These are phyloP conservation scores for Orchestia grillus DNA, from an alignment of 1,140 invertebrate genomes.

Conservation along the genomic window DNA sequence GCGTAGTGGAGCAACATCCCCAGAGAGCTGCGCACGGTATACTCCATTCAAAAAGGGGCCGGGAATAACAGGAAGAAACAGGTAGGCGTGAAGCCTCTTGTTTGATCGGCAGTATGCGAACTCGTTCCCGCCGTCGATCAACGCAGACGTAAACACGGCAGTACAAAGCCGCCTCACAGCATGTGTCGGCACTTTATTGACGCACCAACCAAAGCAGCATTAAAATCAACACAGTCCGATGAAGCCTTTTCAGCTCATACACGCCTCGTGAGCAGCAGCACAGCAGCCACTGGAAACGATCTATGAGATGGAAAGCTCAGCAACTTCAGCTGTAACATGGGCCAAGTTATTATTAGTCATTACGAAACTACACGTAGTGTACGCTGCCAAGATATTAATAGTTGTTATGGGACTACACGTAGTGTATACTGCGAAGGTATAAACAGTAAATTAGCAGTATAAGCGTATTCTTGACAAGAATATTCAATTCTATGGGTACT, in stretches of 20 bases:
- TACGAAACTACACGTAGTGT: too few relatives aligned
- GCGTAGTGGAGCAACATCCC: neutral
- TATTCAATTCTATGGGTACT: too few relatives aligned
- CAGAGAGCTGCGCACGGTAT: neutral
- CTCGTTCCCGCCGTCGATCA: neutral
- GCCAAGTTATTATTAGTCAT: neutral
- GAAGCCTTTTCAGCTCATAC: neutral
- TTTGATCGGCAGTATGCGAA: neutral
- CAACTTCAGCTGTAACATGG: neutral
- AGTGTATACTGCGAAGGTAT: too few relatives aligned
- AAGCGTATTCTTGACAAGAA: too few relatives aligned
- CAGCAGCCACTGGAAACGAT: neutral
- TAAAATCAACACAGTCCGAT: slow-evolving; percentile 1
- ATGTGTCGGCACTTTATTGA: neutral
- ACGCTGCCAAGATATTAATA: too few relatives aligned
- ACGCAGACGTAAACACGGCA: neutral
- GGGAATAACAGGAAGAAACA: neutral
- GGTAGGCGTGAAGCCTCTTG: slow-evolving; percentile 4
- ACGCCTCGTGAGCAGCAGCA: neutral
- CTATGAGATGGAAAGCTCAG: neutral
- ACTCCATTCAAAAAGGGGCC: neutral
- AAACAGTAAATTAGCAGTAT: too few relatives aligned
- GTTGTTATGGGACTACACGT: neutral
- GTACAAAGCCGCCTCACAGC: neutral
- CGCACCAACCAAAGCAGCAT: neutral